Conservation (phyloP, 1,140 invertebrate genomes). For the Procambarus virginalis region DNA sequence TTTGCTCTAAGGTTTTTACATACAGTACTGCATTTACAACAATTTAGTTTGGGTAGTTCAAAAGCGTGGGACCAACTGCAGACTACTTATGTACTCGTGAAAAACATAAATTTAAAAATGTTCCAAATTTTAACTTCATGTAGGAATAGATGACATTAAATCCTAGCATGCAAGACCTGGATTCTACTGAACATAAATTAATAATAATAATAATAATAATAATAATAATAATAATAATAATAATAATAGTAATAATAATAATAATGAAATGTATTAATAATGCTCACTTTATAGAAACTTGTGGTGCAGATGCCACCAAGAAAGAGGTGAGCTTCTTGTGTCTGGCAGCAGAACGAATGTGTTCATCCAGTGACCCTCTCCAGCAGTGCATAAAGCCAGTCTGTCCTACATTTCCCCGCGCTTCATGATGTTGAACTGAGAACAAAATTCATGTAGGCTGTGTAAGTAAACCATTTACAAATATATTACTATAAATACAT, state of each 20-base stretch:
- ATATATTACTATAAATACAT: too few relatives aligned
- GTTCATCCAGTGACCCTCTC: slow-evolving; percentile 57
- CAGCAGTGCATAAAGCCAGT: slow-evolving; percentile 55
- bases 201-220: neutral
- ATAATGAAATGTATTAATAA: neutral
- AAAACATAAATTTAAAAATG: too few relatives aligned
- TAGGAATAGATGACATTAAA: too few relatives aligned
- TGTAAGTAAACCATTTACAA: too few relatives aligned
- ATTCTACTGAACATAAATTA: too few relatives aligned
- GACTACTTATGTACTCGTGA: too few relatives aligned
- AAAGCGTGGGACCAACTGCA: too few relatives aligned
- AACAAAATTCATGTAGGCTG: neutral
- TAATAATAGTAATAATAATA: neutral
- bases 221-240: neutral
- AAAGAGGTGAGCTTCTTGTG: slow-evolving; percentile 52
- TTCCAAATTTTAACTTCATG: too few relatives aligned
- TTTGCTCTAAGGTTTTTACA: too few relatives aligned
- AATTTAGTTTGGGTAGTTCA: too few relatives aligned
- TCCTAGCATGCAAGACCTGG: too few relatives aligned
- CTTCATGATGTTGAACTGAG: slow-evolving; percentile 46
- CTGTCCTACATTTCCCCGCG: neutral
- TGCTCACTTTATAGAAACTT: slow-evolving; percentile 60
- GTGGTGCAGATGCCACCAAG: slow-evolving; percentile 58
- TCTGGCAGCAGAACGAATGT: slow-evolving; percentile 53
- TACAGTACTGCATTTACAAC: too few relatives aligned